Conservation (phyloP, 2,113 vertebrate species). For the Cervus canadensis region DNA sequence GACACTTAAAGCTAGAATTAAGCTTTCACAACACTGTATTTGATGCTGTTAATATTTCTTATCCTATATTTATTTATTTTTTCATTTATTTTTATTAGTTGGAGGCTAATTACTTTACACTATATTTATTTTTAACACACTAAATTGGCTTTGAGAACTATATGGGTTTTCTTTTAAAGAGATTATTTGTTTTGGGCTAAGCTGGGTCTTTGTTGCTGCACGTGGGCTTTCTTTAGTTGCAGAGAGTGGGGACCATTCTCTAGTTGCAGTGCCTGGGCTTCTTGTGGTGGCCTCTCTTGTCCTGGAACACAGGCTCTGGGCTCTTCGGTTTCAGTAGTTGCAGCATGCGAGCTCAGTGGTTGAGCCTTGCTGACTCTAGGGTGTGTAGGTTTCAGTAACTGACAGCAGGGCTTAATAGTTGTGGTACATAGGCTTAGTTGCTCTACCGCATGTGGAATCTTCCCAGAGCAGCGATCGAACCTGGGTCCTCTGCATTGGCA, state of each 20-base stretch:
- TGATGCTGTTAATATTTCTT: neutral
- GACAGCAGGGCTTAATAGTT: neutral
- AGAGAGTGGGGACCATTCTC: neutral
- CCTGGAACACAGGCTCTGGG: neutral
- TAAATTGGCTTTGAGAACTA: neutral
- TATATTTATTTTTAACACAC: neutral
- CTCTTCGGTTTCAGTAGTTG: neutral
- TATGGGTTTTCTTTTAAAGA: neutral
- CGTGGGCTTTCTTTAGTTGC: neutral
- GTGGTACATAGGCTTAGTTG: neutral
- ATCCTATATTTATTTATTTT: neutral
- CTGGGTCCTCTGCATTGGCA: neutral
- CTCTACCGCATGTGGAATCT: neutral
- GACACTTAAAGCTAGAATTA: neutral
- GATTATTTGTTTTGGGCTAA: neutral
- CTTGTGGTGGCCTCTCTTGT: neutral
- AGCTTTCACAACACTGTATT: neutral
- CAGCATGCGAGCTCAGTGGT: neutral
- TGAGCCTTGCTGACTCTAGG: neutral
- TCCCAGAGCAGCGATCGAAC: neutral
- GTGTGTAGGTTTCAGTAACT: neutral
- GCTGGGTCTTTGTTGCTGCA: neutral
- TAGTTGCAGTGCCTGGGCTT: accelerated
- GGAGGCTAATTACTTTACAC: no score
- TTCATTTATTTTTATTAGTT: no score